Base-by-base conservation (phyloP, 2,113 vertebrate genomes). In the Chaetura pelagica region DNA sequence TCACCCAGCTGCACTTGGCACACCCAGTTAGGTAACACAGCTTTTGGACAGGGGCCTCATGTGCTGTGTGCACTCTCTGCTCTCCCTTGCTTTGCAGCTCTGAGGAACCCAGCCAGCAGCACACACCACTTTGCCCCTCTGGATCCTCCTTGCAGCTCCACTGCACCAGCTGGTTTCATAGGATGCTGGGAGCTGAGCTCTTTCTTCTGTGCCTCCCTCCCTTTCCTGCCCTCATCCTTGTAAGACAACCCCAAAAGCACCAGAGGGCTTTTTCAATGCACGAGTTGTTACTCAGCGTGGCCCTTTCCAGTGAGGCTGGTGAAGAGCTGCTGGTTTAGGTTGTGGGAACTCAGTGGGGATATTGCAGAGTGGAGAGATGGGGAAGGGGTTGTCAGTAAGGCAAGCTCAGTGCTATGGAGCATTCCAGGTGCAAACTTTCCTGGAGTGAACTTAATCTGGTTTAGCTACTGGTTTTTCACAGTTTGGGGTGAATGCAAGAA, bases 41-140 rank as follows among this genome's bases (percentile, higher is more conserved):
- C 35, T 59, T 66, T 40, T 48, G 80, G 46, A 42, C n/a, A 62
- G 35, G 35, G 26, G 21, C 51, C 40, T 78, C 0, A 0, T 30
- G 42, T 72, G 42, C 48, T 59, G n/a, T 58, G 42, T 35, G 27
- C 15, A 42, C 55, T 38, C 38, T 46, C 69, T 35, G 7, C 44
- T 81, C 51, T 20, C 11, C 0, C 0, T 29, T 26, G 19, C 32
- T 46, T 49, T 89, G 58, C 48, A 91, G 46, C 27, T 42, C 35
- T 3, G 3, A 34, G n/a, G 42, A 89, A 22, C 48, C 57, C 52
- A 15, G 21, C 38, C 75, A 69, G 9, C 32, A 69, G 55, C 0
- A 2, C 32, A 17, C 6, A 2, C 16, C 0, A 0, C 18, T 61
- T 20, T 74, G 52, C 32, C 24, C 6, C 14, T 49, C 58, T 1